Evolutionary conservation across 2,888 invertebrate species (phyloP).

Genomic region (Seladonia tumulorum): DNA sequence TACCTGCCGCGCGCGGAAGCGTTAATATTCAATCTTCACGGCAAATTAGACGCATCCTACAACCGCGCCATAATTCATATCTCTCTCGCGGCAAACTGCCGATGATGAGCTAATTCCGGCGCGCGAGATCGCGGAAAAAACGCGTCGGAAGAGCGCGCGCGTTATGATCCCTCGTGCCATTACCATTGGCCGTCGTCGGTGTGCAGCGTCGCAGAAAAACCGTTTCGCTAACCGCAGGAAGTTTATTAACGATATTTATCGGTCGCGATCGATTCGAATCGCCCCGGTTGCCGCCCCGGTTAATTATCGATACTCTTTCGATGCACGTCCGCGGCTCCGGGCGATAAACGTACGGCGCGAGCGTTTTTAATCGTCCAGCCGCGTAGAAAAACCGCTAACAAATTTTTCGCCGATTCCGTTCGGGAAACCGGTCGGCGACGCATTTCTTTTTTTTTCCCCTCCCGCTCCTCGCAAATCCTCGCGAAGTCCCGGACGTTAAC

Average conservation of each 20-base stretch:
- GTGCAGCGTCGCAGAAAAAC: neutral
- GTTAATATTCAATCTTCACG: conserved; percentile 11
- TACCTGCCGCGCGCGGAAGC: conserved; percentile 5
- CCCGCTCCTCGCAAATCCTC: neutral
- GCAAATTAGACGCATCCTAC: conserved; percentile 11
- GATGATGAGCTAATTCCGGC: conserved; percentile 8
- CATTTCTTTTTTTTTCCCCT: neutral
- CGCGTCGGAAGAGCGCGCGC: neutral
- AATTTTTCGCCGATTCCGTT: conserved; percentile 26
- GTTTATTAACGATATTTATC: conserved; percentile 14
- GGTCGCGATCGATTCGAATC: neutral
- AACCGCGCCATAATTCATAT: neutral
- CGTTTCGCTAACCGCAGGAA: neutral
- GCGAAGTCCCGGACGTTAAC: conserved; percentile 8
- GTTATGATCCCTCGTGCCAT: neutral
- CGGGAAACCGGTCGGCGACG: conserved; percentile 17
- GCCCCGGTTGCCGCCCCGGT: neutral
- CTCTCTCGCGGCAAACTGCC: conserved; percentile 6
- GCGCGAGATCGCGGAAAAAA: neutral
- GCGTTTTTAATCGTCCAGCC: conserved; percentile 8
- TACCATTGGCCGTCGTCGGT: neutral
- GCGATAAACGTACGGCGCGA: neutral
- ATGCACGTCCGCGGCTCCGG: neutral
- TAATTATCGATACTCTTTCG: neutral
- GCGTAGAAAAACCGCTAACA: neutral